phyloP scores from a whole-genome alignment of 2,888 invertebrate genomes.

The Polymixis lichenea region DNA sequence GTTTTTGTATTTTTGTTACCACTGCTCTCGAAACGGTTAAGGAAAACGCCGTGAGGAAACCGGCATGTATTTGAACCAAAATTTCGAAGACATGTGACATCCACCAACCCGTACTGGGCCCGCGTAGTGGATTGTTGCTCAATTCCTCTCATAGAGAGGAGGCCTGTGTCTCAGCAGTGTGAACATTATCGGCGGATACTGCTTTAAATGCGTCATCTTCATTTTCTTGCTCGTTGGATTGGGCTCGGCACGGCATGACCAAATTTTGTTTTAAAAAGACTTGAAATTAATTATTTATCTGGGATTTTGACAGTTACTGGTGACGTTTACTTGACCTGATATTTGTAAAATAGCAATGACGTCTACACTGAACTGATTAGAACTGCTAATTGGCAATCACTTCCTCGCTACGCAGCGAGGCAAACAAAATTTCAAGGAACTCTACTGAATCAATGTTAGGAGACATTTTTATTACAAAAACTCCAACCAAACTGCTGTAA shows the following conservation, averaged over 20 bases:
- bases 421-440: constrained; percentile 11
- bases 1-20: too few species aligned
- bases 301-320: neutral
- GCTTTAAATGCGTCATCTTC: too few species aligned
- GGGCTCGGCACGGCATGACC: neutral
- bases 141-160: too few species aligned
- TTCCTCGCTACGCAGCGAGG: neutral
- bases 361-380: neutral
- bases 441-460: constrained; percentile 31
- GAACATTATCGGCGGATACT: too few species aligned
- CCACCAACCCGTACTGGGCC: too few species aligned
- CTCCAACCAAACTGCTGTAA: constrained; percentile 31
- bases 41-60: too few species aligned
- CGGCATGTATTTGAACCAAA: too few species aligned
- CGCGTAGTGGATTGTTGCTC: too few species aligned
- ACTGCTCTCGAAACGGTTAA: too few species aligned
- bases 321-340: neutral
- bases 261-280: neutral
- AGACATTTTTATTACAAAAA: constrained; percentile 54
- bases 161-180: too few species aligned
- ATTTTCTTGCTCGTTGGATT: neutral
- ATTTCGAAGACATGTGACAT: too few species aligned
- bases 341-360: neutral
- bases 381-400: constrained; percentile 14
- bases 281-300: neutral